A percentile compares a stretch with the other conserved stretches of the same genome.
Evolutionary conservation across 2,797 vertebrate species (phyloP).

Genomic region (Geotria australis): DNA sequence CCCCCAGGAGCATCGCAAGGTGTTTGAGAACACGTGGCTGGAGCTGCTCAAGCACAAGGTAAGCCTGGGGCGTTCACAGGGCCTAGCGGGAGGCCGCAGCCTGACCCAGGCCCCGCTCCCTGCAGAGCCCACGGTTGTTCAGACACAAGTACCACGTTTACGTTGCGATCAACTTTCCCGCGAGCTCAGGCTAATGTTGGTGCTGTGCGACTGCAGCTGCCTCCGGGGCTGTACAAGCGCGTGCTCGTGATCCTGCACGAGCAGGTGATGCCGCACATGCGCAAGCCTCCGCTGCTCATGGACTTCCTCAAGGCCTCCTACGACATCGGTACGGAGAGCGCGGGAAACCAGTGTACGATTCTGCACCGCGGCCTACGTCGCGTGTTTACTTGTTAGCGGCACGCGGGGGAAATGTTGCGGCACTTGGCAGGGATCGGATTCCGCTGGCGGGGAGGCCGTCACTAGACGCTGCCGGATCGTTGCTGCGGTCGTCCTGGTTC

Average conservation of each 20-base stretch:
- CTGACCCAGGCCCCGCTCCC: no score
- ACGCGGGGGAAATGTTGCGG: no score
- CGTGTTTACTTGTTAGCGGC: no score
- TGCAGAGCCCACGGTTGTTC: background rate
- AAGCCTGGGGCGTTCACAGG: conserved; percentile 1
- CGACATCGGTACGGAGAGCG: conserved; percentile 28
- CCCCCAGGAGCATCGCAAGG: conserved; percentile 43
- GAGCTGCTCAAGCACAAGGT: conserved; percentile 63
- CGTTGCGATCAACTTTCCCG: background rate
- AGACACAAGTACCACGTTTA: background rate
- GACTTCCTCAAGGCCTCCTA: conserved; percentile 74
- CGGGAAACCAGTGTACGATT: no score
- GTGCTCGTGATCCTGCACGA: conserved; percentile 59
- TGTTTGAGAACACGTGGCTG: conserved; percentile 64
- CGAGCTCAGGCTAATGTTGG: background rate
- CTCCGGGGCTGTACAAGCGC: conserved; percentile 52
- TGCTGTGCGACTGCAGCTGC: conserved; percentile 17
- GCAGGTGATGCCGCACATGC: conserved; percentile 57
- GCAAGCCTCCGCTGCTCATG: conserved; percentile 57
- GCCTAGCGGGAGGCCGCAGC: no score
- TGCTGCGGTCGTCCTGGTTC: background rate
- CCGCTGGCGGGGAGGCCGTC: no score
- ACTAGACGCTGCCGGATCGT: no score
- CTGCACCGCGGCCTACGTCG: no score
- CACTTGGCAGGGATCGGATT: no score